These are phyloP conservation scores for Delichon dasypus DNA, from an alignment of 2,797 vertebrate genomes.

Conservation along the genomic window DNA sequence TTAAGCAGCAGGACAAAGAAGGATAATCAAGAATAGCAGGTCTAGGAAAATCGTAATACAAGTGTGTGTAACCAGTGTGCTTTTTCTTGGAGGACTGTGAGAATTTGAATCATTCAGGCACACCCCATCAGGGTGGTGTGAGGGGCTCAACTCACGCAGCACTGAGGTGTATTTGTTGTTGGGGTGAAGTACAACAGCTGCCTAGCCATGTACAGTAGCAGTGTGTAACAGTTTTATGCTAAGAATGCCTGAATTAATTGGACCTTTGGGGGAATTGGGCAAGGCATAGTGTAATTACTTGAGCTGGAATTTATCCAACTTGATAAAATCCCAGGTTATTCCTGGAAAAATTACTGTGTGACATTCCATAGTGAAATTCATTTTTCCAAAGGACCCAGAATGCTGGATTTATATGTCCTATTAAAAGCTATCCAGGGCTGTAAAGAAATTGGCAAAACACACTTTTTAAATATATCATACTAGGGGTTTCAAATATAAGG, in stretches of 20 bases:
- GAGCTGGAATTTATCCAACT: neutral
- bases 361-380: neutral
- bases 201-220: neutral
- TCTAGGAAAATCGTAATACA: neutral
- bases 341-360: neutral
- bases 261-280: neutral
- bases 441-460: neutral
- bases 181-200: neutral
- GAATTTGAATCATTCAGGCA: neutral
- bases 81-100: neutral
- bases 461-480: neutral
- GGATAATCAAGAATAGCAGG: neutral
- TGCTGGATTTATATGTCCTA: neutral
- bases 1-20: neutral
- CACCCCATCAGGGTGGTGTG: neutral
- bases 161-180: neutral
- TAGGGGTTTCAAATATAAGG: neutral
- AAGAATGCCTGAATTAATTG: constrained; percentile 39
- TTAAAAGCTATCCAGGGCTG: neutral
- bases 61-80: neutral
- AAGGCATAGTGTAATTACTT: constrained; percentile 25
- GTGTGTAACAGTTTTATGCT: neutral
- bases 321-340: neutral
- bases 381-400: neutral
- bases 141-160: neutral